These are phyloP conservation scores for Cotesia typhae DNA, from an alignment of 1,140 invertebrate species.

Conservation along the genomic window DNA sequence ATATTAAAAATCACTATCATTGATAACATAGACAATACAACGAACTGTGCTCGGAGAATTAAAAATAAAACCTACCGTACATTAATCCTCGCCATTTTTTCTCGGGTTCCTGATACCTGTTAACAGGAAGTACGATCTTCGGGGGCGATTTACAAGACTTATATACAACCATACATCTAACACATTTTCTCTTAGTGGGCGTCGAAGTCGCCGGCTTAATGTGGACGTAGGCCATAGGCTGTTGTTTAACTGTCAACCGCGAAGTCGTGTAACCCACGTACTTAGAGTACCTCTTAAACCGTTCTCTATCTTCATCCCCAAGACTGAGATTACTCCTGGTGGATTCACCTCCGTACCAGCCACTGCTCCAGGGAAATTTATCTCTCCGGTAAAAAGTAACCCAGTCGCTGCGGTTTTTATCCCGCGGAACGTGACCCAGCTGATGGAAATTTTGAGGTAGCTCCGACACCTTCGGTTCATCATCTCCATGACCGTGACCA, in stretches of 20 bases:
- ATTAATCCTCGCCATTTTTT: conserved; percentile 54
- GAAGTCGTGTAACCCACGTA: conserved; percentile 34
- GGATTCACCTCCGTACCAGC: no score
- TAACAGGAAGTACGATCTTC: conserved; percentile 49
- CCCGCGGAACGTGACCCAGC: not conserved
- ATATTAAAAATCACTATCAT: no score
- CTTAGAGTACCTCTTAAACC: conserved; percentile 35
- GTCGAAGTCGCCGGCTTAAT: conserved; percentile 52
- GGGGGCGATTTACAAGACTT: conserved; percentile 54
- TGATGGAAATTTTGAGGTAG: not conserved
- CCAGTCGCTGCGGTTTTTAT: conserved; percentile 8
- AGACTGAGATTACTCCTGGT: not conserved
- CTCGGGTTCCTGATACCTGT: conserved; percentile 51
- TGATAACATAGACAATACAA: no score
- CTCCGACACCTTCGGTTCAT: not conserved
- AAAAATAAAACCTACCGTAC: conserved; percentile 54
- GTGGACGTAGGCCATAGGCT: conserved; percentile 59
- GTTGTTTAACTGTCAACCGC: conserved; percentile 36
- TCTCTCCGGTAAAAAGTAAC: conserved; percentile 2
- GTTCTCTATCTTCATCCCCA: conserved; percentile 20
- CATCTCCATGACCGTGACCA: conserved; percentile 8
- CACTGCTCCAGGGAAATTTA: conserved; percentile 4
- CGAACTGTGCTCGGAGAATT: no score
- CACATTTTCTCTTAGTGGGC: conserved; percentile 54
- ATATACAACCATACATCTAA: conserved; percentile 58